Conservation (phyloP, 2,888 invertebrate genomes). For the Entomobrya multifasciata region DNA sequence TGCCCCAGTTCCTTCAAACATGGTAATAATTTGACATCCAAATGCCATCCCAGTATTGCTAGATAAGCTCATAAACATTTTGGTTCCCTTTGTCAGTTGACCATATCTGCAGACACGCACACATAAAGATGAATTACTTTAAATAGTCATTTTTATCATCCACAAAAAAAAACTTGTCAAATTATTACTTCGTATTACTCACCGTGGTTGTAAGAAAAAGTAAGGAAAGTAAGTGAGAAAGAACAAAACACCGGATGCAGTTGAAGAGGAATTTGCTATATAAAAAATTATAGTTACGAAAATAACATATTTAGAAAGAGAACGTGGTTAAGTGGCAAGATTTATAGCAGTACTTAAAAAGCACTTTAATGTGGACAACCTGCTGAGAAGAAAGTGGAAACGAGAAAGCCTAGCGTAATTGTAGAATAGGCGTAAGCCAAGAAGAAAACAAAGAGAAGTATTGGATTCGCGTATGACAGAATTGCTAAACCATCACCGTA, state of each 20-base stretch:
- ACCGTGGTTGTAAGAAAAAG: constrained; percentile 86
- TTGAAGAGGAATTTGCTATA: constrained; percentile 89
- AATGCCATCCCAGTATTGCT: constrained; percentile 91
- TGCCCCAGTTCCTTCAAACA: constrained; percentile 85
- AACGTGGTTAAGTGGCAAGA: constrained; percentile 80
- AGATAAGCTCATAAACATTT: no score
- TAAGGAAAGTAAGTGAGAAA: constrained; percentile 89
- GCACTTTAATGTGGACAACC: constrained; percentile 82
- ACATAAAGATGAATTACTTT: no score
- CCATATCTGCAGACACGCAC: constrained; percentile 85
- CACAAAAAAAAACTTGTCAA: no score
- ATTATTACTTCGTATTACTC: no score
- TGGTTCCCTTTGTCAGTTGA: no score
- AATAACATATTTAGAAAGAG: no score
- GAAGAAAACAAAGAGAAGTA: constrained; percentile 87
- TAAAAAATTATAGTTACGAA: no score
- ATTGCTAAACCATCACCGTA: constrained; percentile 83
- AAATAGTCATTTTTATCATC: no score
- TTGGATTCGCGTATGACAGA: constrained; percentile 86
- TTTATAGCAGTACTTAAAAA: not conserved
- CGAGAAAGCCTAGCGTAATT: constrained; percentile 89
- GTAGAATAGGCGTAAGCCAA: constrained; percentile 87
- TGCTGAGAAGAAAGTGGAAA: constrained; percentile 90
- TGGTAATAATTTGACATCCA: constrained; percentile 88
- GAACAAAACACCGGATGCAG: constrained; percentile 89